phyloP scores from a whole-genome alignment of 2,113 vertebrate species.

The Epinephelus fuscoguttatus region DNA sequence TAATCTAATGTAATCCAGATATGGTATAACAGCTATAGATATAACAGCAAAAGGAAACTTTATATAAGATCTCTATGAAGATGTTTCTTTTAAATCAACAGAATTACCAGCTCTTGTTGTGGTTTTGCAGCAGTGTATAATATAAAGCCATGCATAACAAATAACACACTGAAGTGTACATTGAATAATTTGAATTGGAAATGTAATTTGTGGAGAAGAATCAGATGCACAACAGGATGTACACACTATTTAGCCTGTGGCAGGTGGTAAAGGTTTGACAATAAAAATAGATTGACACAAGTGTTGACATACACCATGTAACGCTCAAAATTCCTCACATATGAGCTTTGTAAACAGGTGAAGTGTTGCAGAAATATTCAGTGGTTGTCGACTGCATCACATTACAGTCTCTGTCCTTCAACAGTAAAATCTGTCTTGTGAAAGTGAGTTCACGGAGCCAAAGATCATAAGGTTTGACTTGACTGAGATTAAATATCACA shows the following conservation, averaged over 20 bases:
- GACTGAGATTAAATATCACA: constrained; percentile 39
- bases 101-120: not conserved
- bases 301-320: constrained; percentile 56
- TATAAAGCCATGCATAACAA: constrained; percentile 1
- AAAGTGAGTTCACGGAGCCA: constrained; percentile 2
- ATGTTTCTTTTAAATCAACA: not conserved
- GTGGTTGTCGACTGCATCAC: constrained; percentile 54
- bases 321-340: constrained; percentile 44
- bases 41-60: not conserved
- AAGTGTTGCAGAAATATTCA: constrained; percentile 53
- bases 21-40: too few species aligned
- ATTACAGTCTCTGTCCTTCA: constrained; percentile 32
- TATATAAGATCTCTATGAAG: not conserved
- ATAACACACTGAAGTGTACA: constrained; percentile 13
- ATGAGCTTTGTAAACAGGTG: constrained; percentile 72
- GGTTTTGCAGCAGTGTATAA: constrained; percentile 5
- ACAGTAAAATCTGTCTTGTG: constrained; percentile 31
- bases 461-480: constrained; percentile 19
- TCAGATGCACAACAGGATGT: constrained; percentile 14
- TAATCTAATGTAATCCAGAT: not conserved
- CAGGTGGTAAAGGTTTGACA: constrained; percentile 62
- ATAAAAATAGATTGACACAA: constrained; percentile 62
- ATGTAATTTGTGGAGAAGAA: constrained; percentile 24
- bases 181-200: constrained; percentile 35
- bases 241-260: constrained; percentile 24